Evolutionary conservation across 2,888 invertebrate genomes (phyloP).

Genomic region (Ormyrus pomaceus): DNA sequence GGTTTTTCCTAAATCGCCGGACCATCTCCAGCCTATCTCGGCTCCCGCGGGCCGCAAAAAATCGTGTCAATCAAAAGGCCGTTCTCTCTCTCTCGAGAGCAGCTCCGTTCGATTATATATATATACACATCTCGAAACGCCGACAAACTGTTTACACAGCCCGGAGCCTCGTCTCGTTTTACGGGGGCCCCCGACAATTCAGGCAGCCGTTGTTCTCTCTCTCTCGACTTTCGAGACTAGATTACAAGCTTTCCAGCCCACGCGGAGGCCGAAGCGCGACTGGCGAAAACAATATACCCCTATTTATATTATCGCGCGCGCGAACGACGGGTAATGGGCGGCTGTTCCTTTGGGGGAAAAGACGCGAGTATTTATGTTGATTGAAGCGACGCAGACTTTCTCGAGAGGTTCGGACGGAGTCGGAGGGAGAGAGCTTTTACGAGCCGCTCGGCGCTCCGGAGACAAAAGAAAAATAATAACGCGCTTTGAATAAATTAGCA

Average conservation of each 20-base stretch:
- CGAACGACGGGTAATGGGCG: neutral
- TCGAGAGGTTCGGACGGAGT: no score
- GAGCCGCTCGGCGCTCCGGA: no score
- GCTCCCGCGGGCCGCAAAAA: neutral
- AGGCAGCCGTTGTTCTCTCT: neutral
- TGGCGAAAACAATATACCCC: neutral
- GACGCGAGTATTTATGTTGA: no score
- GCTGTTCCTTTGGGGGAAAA: no score
- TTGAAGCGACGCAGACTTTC: no score
- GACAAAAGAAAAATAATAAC: no score
- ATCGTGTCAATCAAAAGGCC: slow-evolving; percentile 11
- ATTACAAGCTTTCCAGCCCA: no score
- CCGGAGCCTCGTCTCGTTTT: neutral
- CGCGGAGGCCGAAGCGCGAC: neutral
- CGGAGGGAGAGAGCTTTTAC: no score
- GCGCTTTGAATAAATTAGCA: no score
- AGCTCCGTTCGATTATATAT: neutral
- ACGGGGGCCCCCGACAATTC: neutral
- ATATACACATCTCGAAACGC: no score
- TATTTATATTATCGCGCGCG: neutral
- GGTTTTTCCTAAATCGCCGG: slow-evolving; percentile 3
- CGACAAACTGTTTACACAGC: slow-evolving; percentile 8
- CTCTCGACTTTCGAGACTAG: slow-evolving; percentile 9
- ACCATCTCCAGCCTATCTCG: slow-evolving; percentile 2
- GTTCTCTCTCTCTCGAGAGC: neutral